phyloP scores from a whole-genome alignment of 2,113 vertebrate species.

The Seriola aureovittata region DNA sequence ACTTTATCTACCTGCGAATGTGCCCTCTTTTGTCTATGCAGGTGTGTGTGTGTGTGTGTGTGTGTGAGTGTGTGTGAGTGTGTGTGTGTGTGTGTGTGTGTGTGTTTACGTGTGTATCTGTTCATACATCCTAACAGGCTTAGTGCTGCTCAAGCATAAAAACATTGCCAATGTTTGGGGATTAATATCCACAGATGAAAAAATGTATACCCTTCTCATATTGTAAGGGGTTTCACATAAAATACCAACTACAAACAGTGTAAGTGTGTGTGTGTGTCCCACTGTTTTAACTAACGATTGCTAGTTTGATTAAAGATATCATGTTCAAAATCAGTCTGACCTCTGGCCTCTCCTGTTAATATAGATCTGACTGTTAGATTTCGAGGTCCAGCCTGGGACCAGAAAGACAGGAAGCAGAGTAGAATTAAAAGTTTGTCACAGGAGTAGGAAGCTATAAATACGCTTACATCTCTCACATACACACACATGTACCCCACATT shows the following conservation, averaged over 20 bases:
- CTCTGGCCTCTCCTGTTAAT: slow-evolving; percentile 83
- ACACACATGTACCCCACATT: slow-evolving; percentile 45
- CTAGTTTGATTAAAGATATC: background rate
- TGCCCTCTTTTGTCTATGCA: background rate
- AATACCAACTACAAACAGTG: background rate
- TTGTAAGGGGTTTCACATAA: too few species aligned
- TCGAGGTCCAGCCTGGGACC: slow-evolving; percentile 71
- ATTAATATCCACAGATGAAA: too few species aligned
- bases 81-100: background rate
- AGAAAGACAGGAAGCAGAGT: slow-evolving; percentile 93
- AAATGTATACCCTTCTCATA: background rate
- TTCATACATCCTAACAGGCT: background rate
- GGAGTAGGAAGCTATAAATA: slow-evolving; percentile 91
- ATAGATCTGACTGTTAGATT: slow-evolving; percentile 39
- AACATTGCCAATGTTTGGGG: background rate
- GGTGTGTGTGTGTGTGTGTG: background rate
- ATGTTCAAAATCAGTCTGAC: slow-evolving; percentile 75
- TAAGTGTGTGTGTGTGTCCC: background rate
- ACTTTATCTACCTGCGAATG: slow-evolving; percentile 20
- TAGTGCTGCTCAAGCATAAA: background rate
- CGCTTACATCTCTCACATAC: slow-evolving; percentile 73
- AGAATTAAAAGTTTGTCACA: slow-evolving; percentile 90
- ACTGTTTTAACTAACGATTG: background rate
- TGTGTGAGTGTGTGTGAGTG: background rate
- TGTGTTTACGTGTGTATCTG: background rate